phyloP scores from a whole-genome alignment of 2,888 invertebrate species.

The Cistogaster globosa region DNA sequence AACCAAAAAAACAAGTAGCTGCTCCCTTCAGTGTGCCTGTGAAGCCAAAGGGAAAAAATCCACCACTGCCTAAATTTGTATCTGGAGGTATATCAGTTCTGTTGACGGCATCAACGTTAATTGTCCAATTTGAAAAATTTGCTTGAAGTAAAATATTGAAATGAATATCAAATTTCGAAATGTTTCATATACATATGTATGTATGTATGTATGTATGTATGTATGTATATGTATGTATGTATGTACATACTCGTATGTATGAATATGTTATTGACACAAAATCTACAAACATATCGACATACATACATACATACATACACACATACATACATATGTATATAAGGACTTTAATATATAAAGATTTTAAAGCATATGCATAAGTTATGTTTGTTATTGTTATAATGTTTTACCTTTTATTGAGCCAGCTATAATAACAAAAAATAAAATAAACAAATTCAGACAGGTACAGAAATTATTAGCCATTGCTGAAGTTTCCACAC shows the following conservation, averaged over 20 bases:
- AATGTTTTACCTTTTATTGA: constrained; percentile 85
- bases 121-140: constrained; percentile 85
- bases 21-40: constrained; percentile 91
- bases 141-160: constrained; percentile 77
- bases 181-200: too few relatives aligned
- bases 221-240: too few relatives aligned
- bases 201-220: too few relatives aligned
- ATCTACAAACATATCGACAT: too few relatives aligned
- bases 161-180: not conserved
- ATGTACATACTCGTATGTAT: too few relatives aligned
- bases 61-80: constrained; percentile 88
- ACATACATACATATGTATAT: not conserved
- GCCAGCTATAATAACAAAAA: constrained; percentile 89
- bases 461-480: constrained; percentile 91
- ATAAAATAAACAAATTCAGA: constrained; percentile 88
- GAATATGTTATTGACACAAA: too few relatives aligned
- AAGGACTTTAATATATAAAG: too few relatives aligned
- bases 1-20: constrained; percentile 94
- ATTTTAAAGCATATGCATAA: too few relatives aligned
- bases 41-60: constrained; percentile 95
- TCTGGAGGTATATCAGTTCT: constrained; percentile 35
- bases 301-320: not conserved
- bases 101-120: constrained; percentile 79
- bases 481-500: constrained; percentile 90
- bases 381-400: not conserved